Conservation (phyloP, 2,113 vertebrate species). For the Sander vitreus region DNA sequence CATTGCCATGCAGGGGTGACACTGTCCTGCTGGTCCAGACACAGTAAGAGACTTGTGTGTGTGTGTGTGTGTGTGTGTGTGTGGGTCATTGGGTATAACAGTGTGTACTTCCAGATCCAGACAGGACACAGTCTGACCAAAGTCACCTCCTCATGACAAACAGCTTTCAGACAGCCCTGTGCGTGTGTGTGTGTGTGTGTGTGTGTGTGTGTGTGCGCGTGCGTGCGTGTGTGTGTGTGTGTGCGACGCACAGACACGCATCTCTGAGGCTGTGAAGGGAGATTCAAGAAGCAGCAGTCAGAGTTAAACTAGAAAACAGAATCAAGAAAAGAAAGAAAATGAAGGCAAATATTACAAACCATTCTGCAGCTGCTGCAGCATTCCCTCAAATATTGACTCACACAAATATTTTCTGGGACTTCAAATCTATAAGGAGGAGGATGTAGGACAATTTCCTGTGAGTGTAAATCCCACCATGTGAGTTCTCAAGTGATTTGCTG, state of each 20-base stretch:
- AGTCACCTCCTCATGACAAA: constrained; percentile 59
- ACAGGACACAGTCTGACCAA: constrained; percentile 46
- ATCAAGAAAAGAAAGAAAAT: constrained; percentile 20
- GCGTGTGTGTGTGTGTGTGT: constrained; percentile 34
- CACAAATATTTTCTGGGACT: constrained; percentile 36
- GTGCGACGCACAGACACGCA: background rate
- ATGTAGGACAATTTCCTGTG: constrained; percentile 2
- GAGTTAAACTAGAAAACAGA: constrained; percentile 26
- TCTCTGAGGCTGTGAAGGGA: background rate
- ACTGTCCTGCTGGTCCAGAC: constrained; percentile 34
- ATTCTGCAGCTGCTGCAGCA: constrained; percentile 24
- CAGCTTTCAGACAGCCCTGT: constrained; percentile 41
- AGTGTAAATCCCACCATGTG: background rate
- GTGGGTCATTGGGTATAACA: constrained; percentile 22
- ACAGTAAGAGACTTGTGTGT: background rate
- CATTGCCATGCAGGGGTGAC: constrained; percentile 40
- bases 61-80: constrained; percentile 12
- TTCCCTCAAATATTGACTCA: constrained; percentile 42
- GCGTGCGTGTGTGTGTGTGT: background rate
- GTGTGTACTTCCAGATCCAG: constrained; percentile 62
- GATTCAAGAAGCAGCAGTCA: constrained; percentile 1
- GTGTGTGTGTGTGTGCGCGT: constrained; percentile 3
- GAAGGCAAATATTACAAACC: constrained; percentile 23
- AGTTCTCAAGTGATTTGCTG: constrained; percentile 35
- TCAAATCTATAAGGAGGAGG: background rate